Conservation (phyloP, 1,140 invertebrate genomes). For the Bombus consobrinus region DNA sequence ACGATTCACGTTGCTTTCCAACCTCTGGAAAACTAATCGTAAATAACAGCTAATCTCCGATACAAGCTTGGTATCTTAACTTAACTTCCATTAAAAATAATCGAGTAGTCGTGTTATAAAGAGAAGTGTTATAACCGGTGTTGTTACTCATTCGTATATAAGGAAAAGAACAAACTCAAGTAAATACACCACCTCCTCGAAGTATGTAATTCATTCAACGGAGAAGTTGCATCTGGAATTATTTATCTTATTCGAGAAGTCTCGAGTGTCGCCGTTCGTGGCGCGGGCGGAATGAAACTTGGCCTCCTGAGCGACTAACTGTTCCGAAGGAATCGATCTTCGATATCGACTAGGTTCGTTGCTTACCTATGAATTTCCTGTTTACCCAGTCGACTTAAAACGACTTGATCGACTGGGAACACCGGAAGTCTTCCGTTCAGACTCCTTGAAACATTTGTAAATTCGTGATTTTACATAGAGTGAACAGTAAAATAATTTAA, state of each 20-base stretch:
- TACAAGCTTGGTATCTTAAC: not conserved
- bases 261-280: not conserved
- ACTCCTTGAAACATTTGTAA: too few relatives aligned
- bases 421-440: not conserved
- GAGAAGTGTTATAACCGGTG: not conserved
- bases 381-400: not conserved
- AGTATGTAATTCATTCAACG: not conserved
- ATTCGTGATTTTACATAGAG: not conserved
- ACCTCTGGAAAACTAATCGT: not conserved
- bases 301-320: not conserved
- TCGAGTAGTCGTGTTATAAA: not conserved
- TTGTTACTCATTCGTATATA: not conserved
- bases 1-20: not conserved
- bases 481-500: not conserved
- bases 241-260: not conserved
- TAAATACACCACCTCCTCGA: not conserved
- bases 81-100: not conserved
- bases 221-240: not conserved
- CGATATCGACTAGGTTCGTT: not conserved
- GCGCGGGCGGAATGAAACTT: not conserved
- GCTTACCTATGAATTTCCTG: not conserved
- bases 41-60: too few relatives aligned
- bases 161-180: not conserved
- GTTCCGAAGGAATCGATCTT: conserved; percentile 8
- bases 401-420: not conserved